These are phyloP conservation scores for Cepaea nemoralis DNA, from an alignment of 1,140 invertebrate species.

Conservation along the genomic window DNA sequence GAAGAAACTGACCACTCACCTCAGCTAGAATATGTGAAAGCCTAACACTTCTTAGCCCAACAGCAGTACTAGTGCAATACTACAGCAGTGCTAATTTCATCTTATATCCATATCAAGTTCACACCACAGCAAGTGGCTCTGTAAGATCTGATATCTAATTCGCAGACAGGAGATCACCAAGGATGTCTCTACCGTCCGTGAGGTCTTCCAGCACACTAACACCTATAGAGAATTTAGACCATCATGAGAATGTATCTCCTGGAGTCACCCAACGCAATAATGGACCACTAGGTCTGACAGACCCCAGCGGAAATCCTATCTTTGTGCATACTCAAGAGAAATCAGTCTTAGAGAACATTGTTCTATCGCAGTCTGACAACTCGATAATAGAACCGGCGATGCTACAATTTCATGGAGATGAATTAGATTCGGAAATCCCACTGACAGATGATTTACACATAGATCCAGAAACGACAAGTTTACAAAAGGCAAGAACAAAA, in stretches of 20 bases:
- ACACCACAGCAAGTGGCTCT: too few relatives aligned
- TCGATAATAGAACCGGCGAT: too few relatives aligned
- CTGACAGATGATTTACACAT: not conserved
- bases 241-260: not conserved
- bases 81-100: too few relatives aligned
- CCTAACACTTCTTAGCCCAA: too few relatives aligned
- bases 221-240: constrained; percentile 1
- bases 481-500: not conserved
- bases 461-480: not conserved
- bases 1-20: too few relatives aligned
- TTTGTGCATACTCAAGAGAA: not conserved
- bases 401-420: too few relatives aligned
- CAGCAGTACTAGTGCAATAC: too few relatives aligned
- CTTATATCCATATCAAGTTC: too few relatives aligned
- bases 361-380: too few relatives aligned
- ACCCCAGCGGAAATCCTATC: not conserved
- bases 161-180: not conserved
- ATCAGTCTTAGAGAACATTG: not conserved
- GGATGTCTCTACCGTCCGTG: not conserved
- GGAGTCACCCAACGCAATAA: not conserved
- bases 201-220: not conserved
- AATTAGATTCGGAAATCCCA: not conserved
- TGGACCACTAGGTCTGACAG: not conserved
- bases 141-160: too few relatives aligned
- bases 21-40: too few relatives aligned